These are phyloP conservation scores for Himalopsyche japonica DNA, from an alignment of 2,888 invertebrate species.

Conservation along the genomic window DNA sequence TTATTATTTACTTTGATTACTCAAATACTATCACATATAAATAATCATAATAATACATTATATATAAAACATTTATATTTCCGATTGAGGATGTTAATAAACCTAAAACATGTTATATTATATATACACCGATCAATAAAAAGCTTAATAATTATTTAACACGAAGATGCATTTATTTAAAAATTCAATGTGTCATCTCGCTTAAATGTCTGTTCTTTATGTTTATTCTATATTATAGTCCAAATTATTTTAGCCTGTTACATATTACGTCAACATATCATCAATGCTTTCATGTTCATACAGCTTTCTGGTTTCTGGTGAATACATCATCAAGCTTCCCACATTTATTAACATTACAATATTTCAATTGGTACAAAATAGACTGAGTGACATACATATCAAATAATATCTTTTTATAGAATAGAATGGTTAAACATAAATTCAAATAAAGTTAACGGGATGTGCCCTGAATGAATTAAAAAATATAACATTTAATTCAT, in stretches of 20 bases:
- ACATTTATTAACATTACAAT: background rate
- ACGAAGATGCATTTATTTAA: background rate
- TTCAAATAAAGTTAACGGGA: too few species aligned
- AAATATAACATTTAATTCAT: too few species aligned
- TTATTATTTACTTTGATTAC: background rate
- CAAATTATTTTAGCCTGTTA: background rate
- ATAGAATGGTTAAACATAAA: too few species aligned
- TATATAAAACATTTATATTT: background rate
- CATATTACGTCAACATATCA: background rate
- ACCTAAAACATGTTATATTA: background rate
- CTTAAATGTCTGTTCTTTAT: background rate
- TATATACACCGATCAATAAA: background rate
- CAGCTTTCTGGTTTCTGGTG: background rate
- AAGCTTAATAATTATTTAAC: background rate
- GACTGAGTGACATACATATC: too few species aligned
- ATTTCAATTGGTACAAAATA: conserved; percentile 42
- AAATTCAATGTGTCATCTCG: background rate
- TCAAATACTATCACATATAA: background rate
- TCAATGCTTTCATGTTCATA: background rate
- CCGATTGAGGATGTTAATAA: background rate
- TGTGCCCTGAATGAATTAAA: too few species aligned
- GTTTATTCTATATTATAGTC: background rate
- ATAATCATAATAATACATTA: background rate
- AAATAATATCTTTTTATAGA: too few species aligned
- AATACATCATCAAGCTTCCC: background rate